Evolutionary conservation across 1,140 invertebrate species (phyloP), one percentile per base, ranked within the genome.

Genomic region (Drosophila rhopaloa): DNA sequence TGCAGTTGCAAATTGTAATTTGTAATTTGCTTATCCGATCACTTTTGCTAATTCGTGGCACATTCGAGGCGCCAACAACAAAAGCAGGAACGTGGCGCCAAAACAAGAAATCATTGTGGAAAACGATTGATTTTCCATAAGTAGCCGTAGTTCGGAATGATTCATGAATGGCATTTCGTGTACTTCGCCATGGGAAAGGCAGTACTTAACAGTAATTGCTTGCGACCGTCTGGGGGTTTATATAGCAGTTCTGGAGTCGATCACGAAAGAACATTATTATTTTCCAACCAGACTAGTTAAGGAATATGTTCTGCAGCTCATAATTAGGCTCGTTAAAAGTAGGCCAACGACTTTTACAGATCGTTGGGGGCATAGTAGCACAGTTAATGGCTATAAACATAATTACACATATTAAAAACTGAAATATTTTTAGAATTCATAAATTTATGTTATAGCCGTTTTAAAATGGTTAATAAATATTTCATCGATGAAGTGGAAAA

Each of bases 41-140:
- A 76, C 66, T 84, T 85, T 89, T 89, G 79, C 85, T 84, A 90
- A 89, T 89, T 81, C 84, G 84, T 72, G 44, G 81, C 85, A 84
- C 85, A 89, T 89, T 90, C 84, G 38, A 75, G 82, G 82, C 82
- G 81, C 85, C 60, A 73, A 80, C 54, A 79, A 68, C 77, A 68
- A 84, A 83, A 82, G 57, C 76, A 27, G 29, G 58, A 73, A 73
- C 58, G 71, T 66, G 82, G 48, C 65, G 80, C 81, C 66, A 68
- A 72, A 90, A 81, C 84, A 71, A 67, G 79, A 77, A 83, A 84
- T 68, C 53, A 57, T 60, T 60, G 46, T 70, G 48, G 54, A 68
- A 79, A 79, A 38, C 65, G 57, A 60, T 47, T 73, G 67, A 65
- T 80, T 85, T 78, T 86, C 70, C 68, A 65, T 24, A 55, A 54